Base-by-base conservation (phyloP, 2,113 vertebrate species). In the Phalacrocorax carbo region DNA sequence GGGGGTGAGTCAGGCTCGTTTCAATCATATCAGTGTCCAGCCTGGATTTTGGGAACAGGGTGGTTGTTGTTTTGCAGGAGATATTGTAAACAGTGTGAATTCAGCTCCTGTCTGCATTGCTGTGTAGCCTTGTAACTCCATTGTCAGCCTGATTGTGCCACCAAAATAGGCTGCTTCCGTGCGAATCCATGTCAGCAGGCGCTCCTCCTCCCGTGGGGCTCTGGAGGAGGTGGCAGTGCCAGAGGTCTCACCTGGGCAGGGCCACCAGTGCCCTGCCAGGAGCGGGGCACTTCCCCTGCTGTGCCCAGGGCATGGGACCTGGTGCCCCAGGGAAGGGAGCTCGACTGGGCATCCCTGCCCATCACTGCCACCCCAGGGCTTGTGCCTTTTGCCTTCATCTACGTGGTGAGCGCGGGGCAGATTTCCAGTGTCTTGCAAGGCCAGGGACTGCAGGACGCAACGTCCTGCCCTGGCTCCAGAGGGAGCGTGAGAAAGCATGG, bases 71-170 rank as follows among this genome's bases (percentile, higher is more conserved):
- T 94, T 95, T 26, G 22, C 68, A 85, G 81, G 68, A 72, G 95
- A 88, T 76, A 92, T 88, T 96, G 73, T 97, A 95, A 97, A 96
- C 97, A 97, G 92, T 86, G 82, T 85, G 81, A 70, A 96, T 78
- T 58, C 92, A 62, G 90, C 80, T 96, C 66, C 78, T 15, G 26
- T 64, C 91, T 72, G 73, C 65, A 36, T 70, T 78, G 96, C 83
- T 4, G 38, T 0, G 21, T 97, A 96, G 96, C 96, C 96, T 96
- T 97, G 95, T 96, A 93, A 10, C 81, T 87, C 92, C 85, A 96
- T 96, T 97, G 96, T 96, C 89, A 79, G 76, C 49, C 5, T 38
- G 82, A 78, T 32, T 82, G 71, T 2, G 19, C 86, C 88, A 86
- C 70, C 69, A 89, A 92, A 94, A 95, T 42, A 91, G 86, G 78